Conservation (phyloP, 2,113 vertebrate genomes). For the Microcebus jonahi region DNA sequence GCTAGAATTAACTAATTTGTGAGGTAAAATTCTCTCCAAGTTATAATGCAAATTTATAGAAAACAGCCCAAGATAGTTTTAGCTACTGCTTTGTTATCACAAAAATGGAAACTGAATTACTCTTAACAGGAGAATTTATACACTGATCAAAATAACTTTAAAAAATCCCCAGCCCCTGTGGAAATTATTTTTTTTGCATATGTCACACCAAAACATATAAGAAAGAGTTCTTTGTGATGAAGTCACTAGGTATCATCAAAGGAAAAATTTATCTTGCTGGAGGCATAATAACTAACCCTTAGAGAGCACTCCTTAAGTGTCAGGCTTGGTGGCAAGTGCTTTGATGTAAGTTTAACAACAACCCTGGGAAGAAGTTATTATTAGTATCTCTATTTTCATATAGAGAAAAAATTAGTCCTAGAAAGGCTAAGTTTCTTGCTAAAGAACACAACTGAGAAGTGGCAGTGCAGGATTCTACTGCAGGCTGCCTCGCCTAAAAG, state of each 20-base stretch:
- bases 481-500: fast-evolving
- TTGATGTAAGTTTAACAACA: not conserved
- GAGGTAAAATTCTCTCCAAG: slow-evolving; percentile 50
- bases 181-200: slow-evolving; percentile 5
- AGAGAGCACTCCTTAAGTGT: not conserved
- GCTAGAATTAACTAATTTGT: slow-evolving; percentile 44
- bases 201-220: slow-evolving; percentile 25
- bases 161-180: not conserved
- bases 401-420: not conserved
- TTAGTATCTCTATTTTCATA: not conserved
- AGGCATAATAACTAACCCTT: not conserved
- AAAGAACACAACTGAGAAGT: not conserved
- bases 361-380: not conserved
- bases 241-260: not conserved
- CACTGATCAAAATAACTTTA: not conserved
- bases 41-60: slow-evolving; percentile 65
- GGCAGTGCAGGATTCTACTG: not conserved
- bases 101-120: slow-evolving; percentile 30
- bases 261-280: not conserved
- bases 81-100: slow-evolving; percentile 36
- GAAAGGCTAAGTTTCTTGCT: not conserved
- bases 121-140: not conserved
- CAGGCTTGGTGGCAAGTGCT: not conserved
- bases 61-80: slow-evolving; percentile 58
- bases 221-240: slow-evolving; percentile 30